Evolutionary conservation across 2,113 vertebrate genomes (phyloP).

Genomic region (Himantopus leucocephalus): DNA sequence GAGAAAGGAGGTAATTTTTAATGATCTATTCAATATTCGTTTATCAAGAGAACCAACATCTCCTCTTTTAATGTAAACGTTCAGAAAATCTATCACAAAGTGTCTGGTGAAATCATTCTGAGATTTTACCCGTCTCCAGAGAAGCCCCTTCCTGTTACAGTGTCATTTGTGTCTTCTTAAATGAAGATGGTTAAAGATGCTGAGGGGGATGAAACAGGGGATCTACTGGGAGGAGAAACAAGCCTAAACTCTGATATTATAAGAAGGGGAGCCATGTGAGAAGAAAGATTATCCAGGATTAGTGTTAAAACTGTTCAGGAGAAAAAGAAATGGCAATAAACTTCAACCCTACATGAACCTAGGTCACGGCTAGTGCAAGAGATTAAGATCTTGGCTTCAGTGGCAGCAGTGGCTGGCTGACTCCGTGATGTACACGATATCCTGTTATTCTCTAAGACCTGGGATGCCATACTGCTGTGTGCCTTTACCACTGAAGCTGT

Average conservation of each 20-base stretch:
- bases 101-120: not conserved
- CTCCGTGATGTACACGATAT: not conserved
- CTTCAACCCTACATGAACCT: not conserved
- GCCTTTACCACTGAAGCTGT: not conserved
- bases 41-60: not conserved
- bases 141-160: not conserved
- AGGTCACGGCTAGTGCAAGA: not conserved
- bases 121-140: not conserved
- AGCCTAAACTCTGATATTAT: not conserved
- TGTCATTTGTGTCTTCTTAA: not conserved
- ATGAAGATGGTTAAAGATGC: not conserved
- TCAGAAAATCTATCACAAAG: not conserved
- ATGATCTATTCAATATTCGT: not conserved
- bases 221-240: not conserved
- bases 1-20: not conserved
- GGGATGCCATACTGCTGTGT: not conserved
- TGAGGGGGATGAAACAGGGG: not conserved
- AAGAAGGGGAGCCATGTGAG: not conserved
- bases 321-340: not conserved
- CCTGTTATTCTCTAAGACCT: not conserved
- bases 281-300: not conserved
- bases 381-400: not conserved
- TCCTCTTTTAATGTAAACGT: not conserved
- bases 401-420: not conserved
- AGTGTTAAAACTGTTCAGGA: not conserved